Evolutionary conservation across 2,888 invertebrate species (phyloP).

Genomic region (Theristus sp.): DNA sequence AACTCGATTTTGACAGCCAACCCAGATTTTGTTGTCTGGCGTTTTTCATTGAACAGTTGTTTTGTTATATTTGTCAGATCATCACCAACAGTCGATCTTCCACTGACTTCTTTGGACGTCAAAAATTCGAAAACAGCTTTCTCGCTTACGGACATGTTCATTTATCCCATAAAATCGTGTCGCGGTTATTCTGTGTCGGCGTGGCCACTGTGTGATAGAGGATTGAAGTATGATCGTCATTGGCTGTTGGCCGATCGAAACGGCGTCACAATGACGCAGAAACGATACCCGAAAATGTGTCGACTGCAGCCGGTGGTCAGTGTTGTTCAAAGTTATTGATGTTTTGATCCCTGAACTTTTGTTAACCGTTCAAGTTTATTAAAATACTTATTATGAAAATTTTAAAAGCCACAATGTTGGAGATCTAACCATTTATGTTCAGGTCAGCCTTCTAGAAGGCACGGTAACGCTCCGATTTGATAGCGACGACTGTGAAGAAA

Average conservation of each 20-base stretch:
- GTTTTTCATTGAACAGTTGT: no score
- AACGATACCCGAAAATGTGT: conserved; percentile 58
- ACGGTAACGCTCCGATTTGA: no score
- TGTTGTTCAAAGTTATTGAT: no score
- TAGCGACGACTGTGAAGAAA: no score
- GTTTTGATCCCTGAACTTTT: conserved; percentile 27
- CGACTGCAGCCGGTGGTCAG: conserved; percentile 53
- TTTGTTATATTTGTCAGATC: no score
- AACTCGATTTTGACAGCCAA: no score
- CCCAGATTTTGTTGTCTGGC: no score
- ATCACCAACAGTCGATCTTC: no score
- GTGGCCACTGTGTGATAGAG: conserved; percentile 57
- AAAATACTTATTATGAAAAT: conserved; percentile 6
- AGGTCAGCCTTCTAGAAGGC: no score
- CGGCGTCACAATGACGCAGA: conserved; percentile 70
- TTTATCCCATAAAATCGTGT: conserved; percentile 82
- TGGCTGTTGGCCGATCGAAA: conserved; percentile 75
- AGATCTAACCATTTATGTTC: no score
- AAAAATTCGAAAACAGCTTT: no score
- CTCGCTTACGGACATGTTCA: conserved; percentile 37
- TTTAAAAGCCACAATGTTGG: conserved; percentile 12
- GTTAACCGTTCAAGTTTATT: conserved; percentile 18
- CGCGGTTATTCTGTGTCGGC: conserved; percentile 47
- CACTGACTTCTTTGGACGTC: no score
- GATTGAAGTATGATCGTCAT: conserved; percentile 66